Percentiles rank a stretch among this genome's conserved stretches.
phyloP scores from a whole-genome alignment of 1,140 invertebrate genomes.

The Cydia strobilella region DNA sequence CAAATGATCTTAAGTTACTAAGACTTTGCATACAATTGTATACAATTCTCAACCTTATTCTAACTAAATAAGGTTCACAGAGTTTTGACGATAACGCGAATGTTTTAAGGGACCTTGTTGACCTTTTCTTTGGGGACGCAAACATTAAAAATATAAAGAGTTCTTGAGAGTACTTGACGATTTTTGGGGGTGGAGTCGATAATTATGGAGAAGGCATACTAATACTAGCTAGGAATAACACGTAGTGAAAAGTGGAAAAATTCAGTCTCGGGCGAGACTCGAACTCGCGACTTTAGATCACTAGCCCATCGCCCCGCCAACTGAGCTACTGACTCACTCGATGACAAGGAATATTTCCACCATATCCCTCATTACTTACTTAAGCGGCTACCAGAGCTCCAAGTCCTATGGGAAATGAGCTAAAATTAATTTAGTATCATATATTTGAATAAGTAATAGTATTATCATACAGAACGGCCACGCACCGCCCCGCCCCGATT shows the following conservation, averaged over 20 bases:
- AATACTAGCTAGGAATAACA: not conserved
- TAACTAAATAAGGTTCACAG: not conserved
- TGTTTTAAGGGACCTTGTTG: not conserved
- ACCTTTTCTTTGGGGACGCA: not conserved
- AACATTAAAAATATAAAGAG: slow-evolving; percentile 23
- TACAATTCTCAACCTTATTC: not conserved
- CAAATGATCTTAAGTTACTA: not conserved
- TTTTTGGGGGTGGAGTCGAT: not conserved
- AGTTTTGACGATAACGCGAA: not conserved
- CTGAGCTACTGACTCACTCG: no score
- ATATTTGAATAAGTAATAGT: no score
- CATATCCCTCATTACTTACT: no score
- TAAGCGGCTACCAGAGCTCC: no score
- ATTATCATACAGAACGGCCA: no score
- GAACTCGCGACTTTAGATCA: no score
- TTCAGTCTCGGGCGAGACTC: no score
- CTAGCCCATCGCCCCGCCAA: no score
- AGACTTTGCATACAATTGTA: not conserved
- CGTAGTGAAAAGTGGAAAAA: not conserved
- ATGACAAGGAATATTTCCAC: no score
- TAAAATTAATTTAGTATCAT: no score
- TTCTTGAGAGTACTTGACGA: slow-evolving; percentile 8
- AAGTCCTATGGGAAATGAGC: no score
- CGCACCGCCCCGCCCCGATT: no score
- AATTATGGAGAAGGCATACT: not conserved